Percentiles rank a stretch among this genome's conserved stretches.
phyloP scores from a whole-genome alignment of 2,888 invertebrate genomes.

The Eucera pruinosa region DNA sequence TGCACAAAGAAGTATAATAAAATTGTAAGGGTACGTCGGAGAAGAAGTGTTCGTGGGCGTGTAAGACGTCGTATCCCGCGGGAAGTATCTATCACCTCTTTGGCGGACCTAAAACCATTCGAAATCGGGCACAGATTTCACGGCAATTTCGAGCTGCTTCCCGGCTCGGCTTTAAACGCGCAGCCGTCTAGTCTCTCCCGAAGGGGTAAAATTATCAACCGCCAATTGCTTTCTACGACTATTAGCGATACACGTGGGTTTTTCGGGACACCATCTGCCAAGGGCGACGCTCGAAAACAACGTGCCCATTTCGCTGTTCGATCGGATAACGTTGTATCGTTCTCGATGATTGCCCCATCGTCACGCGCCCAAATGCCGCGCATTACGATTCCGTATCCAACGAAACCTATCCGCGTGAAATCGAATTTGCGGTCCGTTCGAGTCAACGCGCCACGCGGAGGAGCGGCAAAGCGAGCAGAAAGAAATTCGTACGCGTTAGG shows the following conservation, averaged over 20 bases:
- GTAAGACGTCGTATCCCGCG: conserved; percentile 43
- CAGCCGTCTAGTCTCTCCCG: conserved; percentile 6
- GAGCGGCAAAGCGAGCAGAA: neutral
- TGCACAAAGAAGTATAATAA: conserved; percentile 75
- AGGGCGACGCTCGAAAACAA: conserved; percentile 76
- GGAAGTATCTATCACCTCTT: conserved; percentile 29
- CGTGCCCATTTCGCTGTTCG: conserved; percentile 76
- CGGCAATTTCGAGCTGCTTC: conserved; percentile 46
- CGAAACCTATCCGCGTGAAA: neutral
- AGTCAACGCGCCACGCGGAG: neutral
- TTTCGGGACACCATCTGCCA: conserved; percentile 73
- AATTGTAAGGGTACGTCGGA: conserved; percentile 67
- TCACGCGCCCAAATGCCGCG: conserved; percentile 75
- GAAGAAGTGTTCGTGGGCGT: conserved; percentile 68
- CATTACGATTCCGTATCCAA: conserved; percentile 69
- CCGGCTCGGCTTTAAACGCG: neutral
- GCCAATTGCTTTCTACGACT: conserved; percentile 71
- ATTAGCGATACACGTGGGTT: conserved; percentile 50
- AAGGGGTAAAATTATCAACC: conserved; percentile 19
- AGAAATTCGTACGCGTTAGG: too few species aligned
- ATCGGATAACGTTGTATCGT: conserved; percentile 80
- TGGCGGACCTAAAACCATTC: neutral
- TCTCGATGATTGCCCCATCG: conserved; percentile 81
- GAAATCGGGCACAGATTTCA: conserved; percentile 31
- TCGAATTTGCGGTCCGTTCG: too few species aligned